phyloP scores from a whole-genome alignment of 1,140 invertebrate species.

The Dolichoris vasculosae region DNA sequence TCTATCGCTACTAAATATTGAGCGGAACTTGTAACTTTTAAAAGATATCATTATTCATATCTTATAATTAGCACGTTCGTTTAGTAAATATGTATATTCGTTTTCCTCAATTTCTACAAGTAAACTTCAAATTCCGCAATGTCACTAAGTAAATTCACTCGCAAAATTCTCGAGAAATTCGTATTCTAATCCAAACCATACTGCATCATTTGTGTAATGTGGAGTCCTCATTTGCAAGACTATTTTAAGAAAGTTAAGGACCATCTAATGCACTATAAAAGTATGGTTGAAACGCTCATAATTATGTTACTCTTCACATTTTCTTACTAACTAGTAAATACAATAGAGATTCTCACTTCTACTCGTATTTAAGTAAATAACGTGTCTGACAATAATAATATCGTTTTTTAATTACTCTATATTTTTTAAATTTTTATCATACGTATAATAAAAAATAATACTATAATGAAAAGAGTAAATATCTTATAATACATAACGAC shows the following conservation, averaged over 20 bases:
- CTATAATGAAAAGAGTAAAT: too few species aligned
- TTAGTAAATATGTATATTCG: too few species aligned
- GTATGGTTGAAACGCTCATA: not conserved
- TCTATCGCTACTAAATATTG: too few species aligned
- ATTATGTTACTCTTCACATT: not conserved
- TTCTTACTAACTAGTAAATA: not conserved
- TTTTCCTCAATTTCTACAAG: not conserved
- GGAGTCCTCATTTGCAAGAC: not conserved
- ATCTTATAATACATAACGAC: too few species aligned
- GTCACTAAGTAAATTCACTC: not conserved
- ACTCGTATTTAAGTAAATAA: not conserved
- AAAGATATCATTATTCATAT: too few species aligned
- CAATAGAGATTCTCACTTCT: not conserved
- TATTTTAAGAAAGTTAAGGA: not conserved
- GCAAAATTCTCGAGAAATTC: not conserved
- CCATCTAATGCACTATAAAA: not conserved
- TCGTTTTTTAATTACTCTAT: too few species aligned
- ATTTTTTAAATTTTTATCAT: too few species aligned
- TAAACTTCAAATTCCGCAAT: not conserved
- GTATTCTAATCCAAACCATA: not conserved
- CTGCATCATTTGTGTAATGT: not conserved
- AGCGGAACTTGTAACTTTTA: too few species aligned
- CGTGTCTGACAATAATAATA: too few species aligned
- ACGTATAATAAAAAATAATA: too few species aligned
- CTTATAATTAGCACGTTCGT: too few species aligned